phyloP scores from a whole-genome alignment of 2,888 invertebrate species.

The Lathronympha strigana region DNA sequence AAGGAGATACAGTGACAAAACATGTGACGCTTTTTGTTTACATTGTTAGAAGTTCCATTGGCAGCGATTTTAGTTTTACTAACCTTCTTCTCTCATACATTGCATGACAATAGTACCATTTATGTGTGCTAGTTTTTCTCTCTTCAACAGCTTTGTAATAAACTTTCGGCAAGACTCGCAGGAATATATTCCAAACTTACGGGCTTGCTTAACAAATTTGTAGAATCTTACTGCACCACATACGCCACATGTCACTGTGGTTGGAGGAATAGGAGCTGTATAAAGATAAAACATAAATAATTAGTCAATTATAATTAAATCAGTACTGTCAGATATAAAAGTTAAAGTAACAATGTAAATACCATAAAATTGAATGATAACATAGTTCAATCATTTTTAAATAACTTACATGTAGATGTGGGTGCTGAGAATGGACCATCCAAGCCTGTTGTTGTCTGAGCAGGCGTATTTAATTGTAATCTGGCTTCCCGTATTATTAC shows the following conservation, averaged over 20 bases:
- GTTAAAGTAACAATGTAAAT: neutral
- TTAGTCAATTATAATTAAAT: neutral
- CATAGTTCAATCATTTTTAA: too few relatives aligned
- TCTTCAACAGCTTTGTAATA: constrained; percentile 91
- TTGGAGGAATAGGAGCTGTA: constrained; percentile 83
- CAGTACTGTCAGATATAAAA: neutral
- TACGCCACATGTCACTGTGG: constrained; percentile 90
- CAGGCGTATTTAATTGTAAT: constrained; percentile 83
- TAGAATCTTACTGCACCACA: constrained; percentile 91
- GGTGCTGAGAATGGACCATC: constrained; percentile 88
- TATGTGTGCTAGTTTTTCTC: constrained; percentile 84
- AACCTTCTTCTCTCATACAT: constrained; percentile 88
- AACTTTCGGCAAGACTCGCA: constrained; percentile 95
- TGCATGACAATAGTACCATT: constrained; percentile 83
- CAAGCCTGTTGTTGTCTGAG: constrained; percentile 73
- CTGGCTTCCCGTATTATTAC: constrained; percentile 88
- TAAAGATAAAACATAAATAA: constrained; percentile 18
- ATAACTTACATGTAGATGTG: constrained; percentile 71
- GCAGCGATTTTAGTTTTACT: too few relatives aligned
- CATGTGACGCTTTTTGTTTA: too few relatives aligned
- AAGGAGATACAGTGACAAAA: too few relatives aligned
- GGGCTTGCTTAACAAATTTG: constrained; percentile 90
- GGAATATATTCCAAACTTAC: constrained; percentile 92
- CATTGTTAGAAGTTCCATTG: too few relatives aligned
- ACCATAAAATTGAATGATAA: neutral